These are phyloP conservation scores for Drosophila busckii DNA, from an alignment of 1,140 invertebrate species.

Conservation along the genomic window DNA sequence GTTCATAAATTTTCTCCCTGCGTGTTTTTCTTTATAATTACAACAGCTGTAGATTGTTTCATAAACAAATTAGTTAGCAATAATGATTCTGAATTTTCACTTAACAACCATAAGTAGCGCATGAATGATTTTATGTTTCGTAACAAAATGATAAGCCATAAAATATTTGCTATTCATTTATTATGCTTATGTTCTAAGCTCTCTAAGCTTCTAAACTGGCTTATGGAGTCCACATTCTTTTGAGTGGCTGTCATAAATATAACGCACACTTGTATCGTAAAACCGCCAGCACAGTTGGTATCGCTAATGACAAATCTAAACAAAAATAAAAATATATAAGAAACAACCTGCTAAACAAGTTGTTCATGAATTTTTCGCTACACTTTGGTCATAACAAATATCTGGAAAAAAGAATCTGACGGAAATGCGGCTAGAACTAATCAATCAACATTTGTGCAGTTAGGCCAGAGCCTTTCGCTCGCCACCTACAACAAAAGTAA, in stretches of 20 bases:
- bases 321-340: conserved; percentile 20
- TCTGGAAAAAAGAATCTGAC: conserved; percentile 26
- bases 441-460: conserved; percentile 40
- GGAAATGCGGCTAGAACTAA: conserved; percentile 50
- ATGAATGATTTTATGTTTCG: conserved; percentile 4
- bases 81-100: conserved; percentile 27
- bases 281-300: conserved; percentile 35
- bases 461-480: conserved; percentile 45
- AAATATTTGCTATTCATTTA: conserved; percentile 8
- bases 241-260: conserved; percentile 49
- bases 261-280: conserved; percentile 51
- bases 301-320: conserved; percentile 62
- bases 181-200: conserved; percentile 1
- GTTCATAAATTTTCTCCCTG: neutral
- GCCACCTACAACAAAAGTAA: conserved; percentile 49
- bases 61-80: conserved; percentile 12
- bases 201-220: conserved; percentile 9
- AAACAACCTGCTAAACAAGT: conserved; percentile 57
- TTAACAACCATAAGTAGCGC: neutral
- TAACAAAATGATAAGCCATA: neutral
- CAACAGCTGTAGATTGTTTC: conserved; percentile 17
- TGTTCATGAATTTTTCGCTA: conserved; percentile 15
- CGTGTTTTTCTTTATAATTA: conserved; percentile 6
- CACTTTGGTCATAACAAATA: conserved; percentile 15
- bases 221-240: conserved; percentile 4